A percentile compares a stretch with the other conserved stretches of the same genome.
These are phyloP conservation scores for Halictus ligatus DNA, from an alignment of 2,888 invertebrate species.

Conservation along the genomic window DNA sequence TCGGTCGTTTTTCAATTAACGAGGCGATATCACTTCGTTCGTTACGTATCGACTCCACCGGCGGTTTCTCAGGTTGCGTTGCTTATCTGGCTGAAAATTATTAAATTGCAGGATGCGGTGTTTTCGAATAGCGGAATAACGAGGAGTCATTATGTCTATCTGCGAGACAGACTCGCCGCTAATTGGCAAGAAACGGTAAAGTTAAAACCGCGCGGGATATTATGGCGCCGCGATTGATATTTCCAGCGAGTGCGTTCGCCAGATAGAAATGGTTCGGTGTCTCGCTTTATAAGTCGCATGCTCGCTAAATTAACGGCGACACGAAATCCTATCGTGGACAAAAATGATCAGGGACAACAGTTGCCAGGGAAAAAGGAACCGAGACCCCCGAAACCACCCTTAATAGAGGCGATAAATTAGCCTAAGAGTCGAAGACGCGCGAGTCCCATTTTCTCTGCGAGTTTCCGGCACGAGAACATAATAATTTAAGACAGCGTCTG, in stretches of 20 bases:
- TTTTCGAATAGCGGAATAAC: not conserved
- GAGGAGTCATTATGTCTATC: not conserved
- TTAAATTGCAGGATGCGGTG: not conserved
- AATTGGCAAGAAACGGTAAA: constrained; percentile 1
- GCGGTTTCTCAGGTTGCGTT: not conserved
- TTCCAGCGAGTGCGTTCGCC: not conserved
- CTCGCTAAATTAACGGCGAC: no score
- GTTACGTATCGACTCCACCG: not conserved
- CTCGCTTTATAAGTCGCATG: not conserved
- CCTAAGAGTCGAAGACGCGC: no score
- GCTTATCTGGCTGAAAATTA: not conserved
- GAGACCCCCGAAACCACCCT: no score
- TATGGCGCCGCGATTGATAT: not conserved
- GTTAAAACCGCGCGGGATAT: not conserved
- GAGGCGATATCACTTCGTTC: not conserved
- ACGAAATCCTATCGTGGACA: no score
- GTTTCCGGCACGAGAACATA: no score
- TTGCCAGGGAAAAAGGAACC: no score
- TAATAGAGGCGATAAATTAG: no score
- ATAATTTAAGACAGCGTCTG: no score
- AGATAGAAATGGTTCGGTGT: not conserved
- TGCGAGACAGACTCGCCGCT: not conserved
- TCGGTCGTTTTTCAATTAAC: not conserved
- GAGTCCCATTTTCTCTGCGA: no score
- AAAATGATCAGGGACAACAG: no score